phyloP scores from a whole-genome alignment of 2,113 vertebrate genomes.

The Echinops telfairi region DNA sequence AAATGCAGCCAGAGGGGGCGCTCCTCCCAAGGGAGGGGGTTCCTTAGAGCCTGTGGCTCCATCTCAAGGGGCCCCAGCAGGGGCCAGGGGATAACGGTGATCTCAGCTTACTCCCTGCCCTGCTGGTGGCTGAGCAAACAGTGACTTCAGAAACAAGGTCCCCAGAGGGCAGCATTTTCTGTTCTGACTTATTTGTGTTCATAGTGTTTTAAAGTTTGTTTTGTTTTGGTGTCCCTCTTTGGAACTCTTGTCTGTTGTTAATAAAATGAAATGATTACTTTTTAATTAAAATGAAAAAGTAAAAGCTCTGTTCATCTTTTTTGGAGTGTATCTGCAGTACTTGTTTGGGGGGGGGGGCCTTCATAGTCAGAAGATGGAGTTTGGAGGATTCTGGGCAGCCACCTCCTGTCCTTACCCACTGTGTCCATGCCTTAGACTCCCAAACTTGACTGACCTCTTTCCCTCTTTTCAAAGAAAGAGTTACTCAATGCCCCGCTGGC shows the following conservation, averaged over 20 bases:
- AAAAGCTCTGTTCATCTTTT: conserved; percentile 65
- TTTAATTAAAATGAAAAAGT: conserved; percentile 87
- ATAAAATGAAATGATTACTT: conserved; percentile 86
- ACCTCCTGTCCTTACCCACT: neutral
- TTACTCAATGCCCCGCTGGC: too few relatives aligned
- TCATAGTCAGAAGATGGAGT: neutral
- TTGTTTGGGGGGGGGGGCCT: neutral
- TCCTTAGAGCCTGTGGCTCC: conserved; percentile 15
- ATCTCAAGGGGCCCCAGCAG: conserved; percentile 17
- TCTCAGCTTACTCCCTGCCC: conserved; percentile 13
- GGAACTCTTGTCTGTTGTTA: conserved; percentile 84
- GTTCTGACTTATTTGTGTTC: conserved; percentile 88
- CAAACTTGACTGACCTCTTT: too few relatives aligned
- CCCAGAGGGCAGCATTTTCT: conserved; percentile 78
- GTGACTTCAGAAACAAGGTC: conserved; percentile 56
- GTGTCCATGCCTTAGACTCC: too few relatives aligned
- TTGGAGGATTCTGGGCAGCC: neutral
- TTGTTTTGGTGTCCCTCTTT: conserved; percentile 28
- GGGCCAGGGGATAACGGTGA: neutral
- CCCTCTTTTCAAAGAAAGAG: too few relatives aligned
- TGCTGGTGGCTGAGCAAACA: neutral
- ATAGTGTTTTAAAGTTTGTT: conserved; percentile 73
- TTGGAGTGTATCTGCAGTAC: neutral
- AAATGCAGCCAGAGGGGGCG: too few relatives aligned
- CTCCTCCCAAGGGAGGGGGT: neutral